These are phyloP conservation scores for Ericerus pela DNA, from an alignment of 1,140 invertebrate species.

Conservation along the genomic window DNA sequence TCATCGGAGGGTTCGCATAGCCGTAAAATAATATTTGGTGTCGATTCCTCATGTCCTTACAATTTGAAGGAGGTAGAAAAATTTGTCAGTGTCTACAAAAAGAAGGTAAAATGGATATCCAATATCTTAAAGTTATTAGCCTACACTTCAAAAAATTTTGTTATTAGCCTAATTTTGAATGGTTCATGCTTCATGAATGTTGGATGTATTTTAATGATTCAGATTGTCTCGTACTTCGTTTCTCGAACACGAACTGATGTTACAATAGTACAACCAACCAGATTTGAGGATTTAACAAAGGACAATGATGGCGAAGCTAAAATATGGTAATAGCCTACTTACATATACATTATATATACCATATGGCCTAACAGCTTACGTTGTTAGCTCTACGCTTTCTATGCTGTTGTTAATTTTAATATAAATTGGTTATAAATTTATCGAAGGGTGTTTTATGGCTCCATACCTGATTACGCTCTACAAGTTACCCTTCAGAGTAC, in stretches of 20 bases:
- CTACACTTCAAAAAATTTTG: too few species aligned
- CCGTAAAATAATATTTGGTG: neutral
- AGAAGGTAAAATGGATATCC: neutral
- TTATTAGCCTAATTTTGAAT: too few species aligned
- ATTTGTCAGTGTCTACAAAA: neutral
- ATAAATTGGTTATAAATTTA: neutral
- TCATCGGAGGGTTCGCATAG: neutral
- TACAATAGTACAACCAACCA: neutral
- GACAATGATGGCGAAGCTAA: neutral
- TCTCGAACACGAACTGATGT: neutral
- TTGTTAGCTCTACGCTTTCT: neutral
- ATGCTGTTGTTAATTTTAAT: neutral
- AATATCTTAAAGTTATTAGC: neutral
- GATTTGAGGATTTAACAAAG: neutral
- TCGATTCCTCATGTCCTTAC: neutral
- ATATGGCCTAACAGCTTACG: neutral
- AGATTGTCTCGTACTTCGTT: neutral
- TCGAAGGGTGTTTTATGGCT: too few species aligned
- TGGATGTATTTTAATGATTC: neutral
- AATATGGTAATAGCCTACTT: slow-evolving; percentile 4
- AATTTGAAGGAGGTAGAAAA: neutral
- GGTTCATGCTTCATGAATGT: too few species aligned
- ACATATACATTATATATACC: neutral
- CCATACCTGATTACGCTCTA: too few species aligned
- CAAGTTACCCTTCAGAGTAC: too few species aligned